Base-by-base conservation (phyloP, 2,797 vertebrate species). In the Crocidura indochinensis region DNA sequence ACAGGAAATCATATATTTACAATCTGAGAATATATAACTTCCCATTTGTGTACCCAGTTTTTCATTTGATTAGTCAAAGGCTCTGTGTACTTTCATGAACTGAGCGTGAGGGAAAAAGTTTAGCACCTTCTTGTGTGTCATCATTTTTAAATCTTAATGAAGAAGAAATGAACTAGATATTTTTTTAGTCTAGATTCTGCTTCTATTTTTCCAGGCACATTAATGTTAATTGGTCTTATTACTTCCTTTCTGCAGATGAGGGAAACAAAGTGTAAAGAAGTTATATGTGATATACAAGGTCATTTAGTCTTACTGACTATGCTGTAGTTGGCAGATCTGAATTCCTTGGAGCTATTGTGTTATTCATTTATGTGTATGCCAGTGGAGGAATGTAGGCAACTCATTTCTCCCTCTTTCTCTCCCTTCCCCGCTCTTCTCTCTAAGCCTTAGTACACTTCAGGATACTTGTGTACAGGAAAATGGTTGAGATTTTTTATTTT, bases 111-210 rank as follows among this genome's bases (percentile, higher is more conserved):
- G n/a, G 46, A 65, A 20, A 29, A 71, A 20, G 51, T 82, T 68
- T 65, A 65, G 64, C 29, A 47, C 9, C 29, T 73, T 49, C 78
- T 73, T 83, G n/a, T 73, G 10, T 75, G 64, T 84, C 20, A 73
- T 64, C 47, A 22, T 85, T 90, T 87, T 62, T 22, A 24, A 79
- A 6, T 67, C 51, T 90, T 47, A 73, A 19, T 51, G 24, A 69
- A 64, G 62, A 88, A 91, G 77, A 83, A 76, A 73, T 75, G 38
- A 77, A 31, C 26, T 90, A 65, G 79, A 62, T 38, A 62, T 60
- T 20, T 60, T 60, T 60, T 60, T 6, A 75, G 44, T 3, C 53
- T 71, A 31, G 60, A 53, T 44, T 85, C 14, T 69, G 31, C 47
- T 60, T 82, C 72, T 62, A 6, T 60, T 31, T 92, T 20, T 90